These are phyloP conservation scores for Bombus fervidus DNA, from an alignment of 1,140 invertebrate species.

Conservation along the genomic window DNA sequence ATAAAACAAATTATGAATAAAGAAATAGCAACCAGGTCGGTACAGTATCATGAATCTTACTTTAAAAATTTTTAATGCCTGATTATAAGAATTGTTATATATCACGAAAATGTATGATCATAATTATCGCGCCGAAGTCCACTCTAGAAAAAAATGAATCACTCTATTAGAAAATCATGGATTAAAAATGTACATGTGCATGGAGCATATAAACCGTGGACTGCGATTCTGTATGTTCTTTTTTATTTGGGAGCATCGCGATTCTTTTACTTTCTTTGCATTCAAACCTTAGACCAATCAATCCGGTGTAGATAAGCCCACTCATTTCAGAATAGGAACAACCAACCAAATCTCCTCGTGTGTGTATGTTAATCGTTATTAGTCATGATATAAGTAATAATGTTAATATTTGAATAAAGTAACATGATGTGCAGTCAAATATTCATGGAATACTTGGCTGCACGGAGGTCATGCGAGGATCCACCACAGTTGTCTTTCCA, in stretches of 20 bases:
- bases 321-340: slow-evolving; percentile 80
- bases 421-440: slow-evolving; percentile 78
- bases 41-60: slow-evolving; percentile 75
- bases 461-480: slow-evolving; percentile 80
- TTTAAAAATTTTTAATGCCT: slow-evolving; percentile 63
- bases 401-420: slow-evolving; percentile 81
- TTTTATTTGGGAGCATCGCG: slow-evolving; percentile 67
- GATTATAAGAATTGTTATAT: slow-evolving; percentile 63
- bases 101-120: slow-evolving; percentile 58
- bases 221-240: slow-evolving; percentile 58
- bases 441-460: slow-evolving; percentile 81
- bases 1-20: slow-evolving; percentile 81
- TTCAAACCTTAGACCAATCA: slow-evolving; percentile 61
- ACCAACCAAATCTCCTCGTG: slow-evolving; percentile 78
- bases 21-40: slow-evolving; percentile 79
- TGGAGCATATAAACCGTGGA: slow-evolving; percentile 49
- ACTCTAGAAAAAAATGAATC: slow-evolving; percentile 39
- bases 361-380: slow-evolving; percentile 74
- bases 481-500: slow-evolving; percentile 76
- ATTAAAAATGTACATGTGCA: slow-evolving; percentile 61
- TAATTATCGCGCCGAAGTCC: slow-evolving; percentile 49
- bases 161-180: slow-evolving; percentile 52
- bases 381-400: slow-evolving; percentile 81
- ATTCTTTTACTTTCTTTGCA: slow-evolving; percentile 47
- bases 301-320: slow-evolving; percentile 68